A percentile compares a stretch with the other conserved stretches of the same genome.
Evolutionary conservation across 2,113 vertebrate genomes (phyloP).

Genomic region (Hippopotamus amphibius): DNA sequence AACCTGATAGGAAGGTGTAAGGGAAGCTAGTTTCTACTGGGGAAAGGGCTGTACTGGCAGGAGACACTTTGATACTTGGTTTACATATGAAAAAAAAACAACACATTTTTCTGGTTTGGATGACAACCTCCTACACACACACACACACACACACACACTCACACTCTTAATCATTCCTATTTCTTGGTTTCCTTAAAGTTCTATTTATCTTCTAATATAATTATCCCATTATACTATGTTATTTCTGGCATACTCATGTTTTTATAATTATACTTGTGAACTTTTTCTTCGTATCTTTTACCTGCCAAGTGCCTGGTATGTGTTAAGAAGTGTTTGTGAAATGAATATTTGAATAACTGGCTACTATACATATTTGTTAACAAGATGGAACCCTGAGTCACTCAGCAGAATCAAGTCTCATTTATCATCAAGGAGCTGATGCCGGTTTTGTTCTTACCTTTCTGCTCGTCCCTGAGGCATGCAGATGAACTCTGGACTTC

Average conservation of each 20-base stretch:
- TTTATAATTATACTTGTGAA: constrained; percentile 2
- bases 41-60: background rate
- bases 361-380: background rate
- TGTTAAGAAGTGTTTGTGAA: background rate
- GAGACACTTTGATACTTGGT: background rate
- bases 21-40: background rate
- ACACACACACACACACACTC: background rate
- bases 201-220: background rate
- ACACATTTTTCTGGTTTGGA: background rate
- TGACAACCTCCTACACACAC: background rate
- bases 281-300: constrained; percentile 38
- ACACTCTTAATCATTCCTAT: background rate
- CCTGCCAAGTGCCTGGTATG: background rate
- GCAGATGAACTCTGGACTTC: background rate
- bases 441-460: background rate
- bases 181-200: background rate
- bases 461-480: background rate
- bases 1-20: background rate
- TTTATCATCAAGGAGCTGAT: background rate
- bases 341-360: background rate
- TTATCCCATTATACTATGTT: background rate
- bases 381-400: background rate
- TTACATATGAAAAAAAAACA: background rate
- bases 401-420: background rate
- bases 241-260: background rate